A percentile compares a stretch with the other conserved stretches of the same genome.
These are phyloP conservation scores for Zophobas morio DNA, from an alignment of 1,140 invertebrate genomes.

Conservation along the genomic window DNA sequence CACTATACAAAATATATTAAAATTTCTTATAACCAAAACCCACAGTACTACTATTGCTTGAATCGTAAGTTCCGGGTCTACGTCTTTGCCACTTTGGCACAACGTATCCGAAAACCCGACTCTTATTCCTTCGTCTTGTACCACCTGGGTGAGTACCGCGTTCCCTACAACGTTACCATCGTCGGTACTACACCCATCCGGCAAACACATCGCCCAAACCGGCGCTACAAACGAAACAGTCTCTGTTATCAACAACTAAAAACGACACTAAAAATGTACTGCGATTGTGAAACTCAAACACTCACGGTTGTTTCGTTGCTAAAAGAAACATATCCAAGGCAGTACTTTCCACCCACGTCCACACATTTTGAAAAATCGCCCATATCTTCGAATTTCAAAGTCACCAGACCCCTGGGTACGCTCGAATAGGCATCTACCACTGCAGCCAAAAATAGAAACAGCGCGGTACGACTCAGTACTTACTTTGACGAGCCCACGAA, in stretches of 20 bases:
- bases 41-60: constrained; percentile 52
- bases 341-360: constrained; percentile 58
- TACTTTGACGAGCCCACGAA: constrained; percentile 55
- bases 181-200: constrained; percentile 49
- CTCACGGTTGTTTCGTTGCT: background rate
- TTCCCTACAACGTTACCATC: constrained; percentile 37
- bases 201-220: constrained; percentile 54
- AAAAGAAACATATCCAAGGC: constrained; percentile 45
- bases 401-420: constrained; percentile 56
- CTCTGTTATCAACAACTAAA: background rate
- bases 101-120: constrained; percentile 21
- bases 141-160: background rate
- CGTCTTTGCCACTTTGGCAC: constrained; percentile 51
- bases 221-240: background rate
- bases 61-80: constrained; percentile 17
- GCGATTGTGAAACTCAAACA: background rate
- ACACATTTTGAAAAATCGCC: constrained; percentile 61
- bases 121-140: background rate
- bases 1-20: constrained; percentile 47
- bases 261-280: background rate
- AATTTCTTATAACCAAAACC: constrained; percentile 18
- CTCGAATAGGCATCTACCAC: constrained; percentile 61
- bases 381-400: constrained; percentile 56
- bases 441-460: constrained; percentile 43
- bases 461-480: constrained; percentile 10